Conservation (phyloP, 2,113 vertebrate genomes). For the Solea senegalensis region DNA sequence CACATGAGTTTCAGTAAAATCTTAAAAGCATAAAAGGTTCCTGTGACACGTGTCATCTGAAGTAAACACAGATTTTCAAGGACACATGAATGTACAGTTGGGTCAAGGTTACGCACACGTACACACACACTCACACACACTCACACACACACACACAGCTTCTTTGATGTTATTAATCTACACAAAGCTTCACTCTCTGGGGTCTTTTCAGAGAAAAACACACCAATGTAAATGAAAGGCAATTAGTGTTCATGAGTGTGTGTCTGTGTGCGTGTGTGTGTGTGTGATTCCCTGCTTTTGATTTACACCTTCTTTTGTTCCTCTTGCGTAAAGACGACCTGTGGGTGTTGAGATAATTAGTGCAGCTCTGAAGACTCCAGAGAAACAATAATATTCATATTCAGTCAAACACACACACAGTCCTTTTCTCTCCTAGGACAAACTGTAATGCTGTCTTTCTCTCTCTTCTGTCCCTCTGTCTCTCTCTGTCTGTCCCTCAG, state of each 20-base stretch:
- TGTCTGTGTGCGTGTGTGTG: too few relatives aligned
- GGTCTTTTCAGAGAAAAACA: conserved; percentile 57
- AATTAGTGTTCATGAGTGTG: conserved; percentile 23
- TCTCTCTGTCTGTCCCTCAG: too few relatives aligned
- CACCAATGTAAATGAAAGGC: conserved; percentile 18
- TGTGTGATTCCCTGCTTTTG: conserved; percentile 14
- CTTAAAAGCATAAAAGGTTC: too few relatives aligned
- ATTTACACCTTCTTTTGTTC: conserved; percentile 38
- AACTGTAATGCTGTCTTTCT: too few relatives aligned
- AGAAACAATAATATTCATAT: background rate
- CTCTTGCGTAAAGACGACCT: background rate
- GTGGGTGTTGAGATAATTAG: conserved; percentile 29
- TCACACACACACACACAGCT: conserved; percentile 4
- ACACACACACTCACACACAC: background rate
- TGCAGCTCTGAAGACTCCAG: conserved; percentile 5
- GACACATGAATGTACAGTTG: conserved; percentile 11
- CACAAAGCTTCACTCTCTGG: conserved; percentile 42
- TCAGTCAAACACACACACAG: background rate
- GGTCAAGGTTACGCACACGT: conserved; percentile 4
- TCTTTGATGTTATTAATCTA: conserved; percentile 58
- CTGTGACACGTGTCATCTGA: conserved; percentile 34
- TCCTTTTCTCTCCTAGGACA: too few relatives aligned
- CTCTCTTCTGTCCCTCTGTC: too few relatives aligned
- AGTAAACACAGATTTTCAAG: conserved; percentile 39
- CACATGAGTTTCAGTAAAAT: background rate